Base-by-base conservation (phyloP, 2,113 vertebrate species). In the Hyla sarda region DNA sequence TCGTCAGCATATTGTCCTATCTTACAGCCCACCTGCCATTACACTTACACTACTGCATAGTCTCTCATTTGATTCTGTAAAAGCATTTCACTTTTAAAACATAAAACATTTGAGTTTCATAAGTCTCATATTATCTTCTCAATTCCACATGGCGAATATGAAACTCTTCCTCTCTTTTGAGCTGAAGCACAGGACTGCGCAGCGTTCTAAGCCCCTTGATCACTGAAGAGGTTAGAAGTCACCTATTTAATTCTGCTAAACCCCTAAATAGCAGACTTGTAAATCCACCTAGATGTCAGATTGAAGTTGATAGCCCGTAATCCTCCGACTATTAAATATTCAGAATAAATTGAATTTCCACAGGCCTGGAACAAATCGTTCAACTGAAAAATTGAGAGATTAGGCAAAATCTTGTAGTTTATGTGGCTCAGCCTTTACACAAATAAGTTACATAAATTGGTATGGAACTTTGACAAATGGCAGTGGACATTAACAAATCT, bases 261-360 rank as follows among this genome's bases (percentile, higher is more conserved):
- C 60, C 65, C 37, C n/a, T 74, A 45, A 79, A 80, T 67, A 82
- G 78, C 69, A 82, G 45, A 60, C 45, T 56, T 87, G 78, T 60
- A 87, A 74, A 74, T 87, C 69, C 85, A 87, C 65, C 71, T 74
- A 74, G 65, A 87, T 81, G 76, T 82, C 78, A 82, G 78, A 82
- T 74, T 56, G 37, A 87, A 81, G 32, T 82, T 82, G 74, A 87
- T 87, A 81, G 50, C n/a, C 12, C 25, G 69, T 87, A 87, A 87
- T 87, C 85, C 78, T 54, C 78, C 65, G 67, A 71, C 82, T 82
- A 82, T 82, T 87, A 82, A 62, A 73, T 60, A 87, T 82, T 82
- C 69, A 81, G 52, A 82, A 82, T 87, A 87, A 87, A 87, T 87
- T 87, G 85, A 87, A 87, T 87, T 81, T 87, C 52, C 85, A 74